Percentiles rank a stretch among this genome's conserved stretches.
Conservation (phyloP, 2,113 vertebrate genomes). For the Sprattus sprattus region DNA sequence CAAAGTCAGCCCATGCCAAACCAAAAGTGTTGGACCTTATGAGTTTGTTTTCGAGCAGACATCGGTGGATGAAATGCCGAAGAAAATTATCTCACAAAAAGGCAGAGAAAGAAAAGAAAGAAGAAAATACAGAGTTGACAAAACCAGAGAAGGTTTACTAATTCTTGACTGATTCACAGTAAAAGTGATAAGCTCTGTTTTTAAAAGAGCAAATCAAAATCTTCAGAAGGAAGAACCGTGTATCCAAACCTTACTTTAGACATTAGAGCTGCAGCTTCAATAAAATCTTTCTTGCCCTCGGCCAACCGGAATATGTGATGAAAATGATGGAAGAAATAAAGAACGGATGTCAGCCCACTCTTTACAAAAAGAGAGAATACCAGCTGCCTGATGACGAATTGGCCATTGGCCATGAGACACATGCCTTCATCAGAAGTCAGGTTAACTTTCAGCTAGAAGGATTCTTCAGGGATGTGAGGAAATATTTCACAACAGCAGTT, state of each 20-base stretch:
- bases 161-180: too few relatives aligned
- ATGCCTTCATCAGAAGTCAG: background rate
- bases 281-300: background rate
- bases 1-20: background rate
- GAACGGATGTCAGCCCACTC: constrained; percentile 23
- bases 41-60: background rate
- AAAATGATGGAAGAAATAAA: constrained; percentile 22
- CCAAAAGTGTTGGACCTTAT: background rate
- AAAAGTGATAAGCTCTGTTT: too few relatives aligned
- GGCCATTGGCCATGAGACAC: constrained; percentile 11
- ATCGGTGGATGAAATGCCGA: background rate
- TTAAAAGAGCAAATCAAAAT: too few relatives aligned
- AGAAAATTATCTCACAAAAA: background rate
- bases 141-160: background rate
- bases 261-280: background rate
- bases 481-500: background rate
- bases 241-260: too few relatives aligned
- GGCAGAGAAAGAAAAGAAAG: background rate
- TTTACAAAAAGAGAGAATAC: constrained; percentile 17
- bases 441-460: background rate
- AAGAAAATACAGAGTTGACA: background rate
- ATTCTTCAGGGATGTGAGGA: background rate
- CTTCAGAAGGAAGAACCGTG: too few relatives aligned
- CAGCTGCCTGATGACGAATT: constrained; percentile 19
- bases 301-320: background rate